A percentile compares a stretch with the other conserved stretches of the same genome.
Conservation (phyloP, 2,888 invertebrate genomes). For the Orthosia gothica region DNA sequence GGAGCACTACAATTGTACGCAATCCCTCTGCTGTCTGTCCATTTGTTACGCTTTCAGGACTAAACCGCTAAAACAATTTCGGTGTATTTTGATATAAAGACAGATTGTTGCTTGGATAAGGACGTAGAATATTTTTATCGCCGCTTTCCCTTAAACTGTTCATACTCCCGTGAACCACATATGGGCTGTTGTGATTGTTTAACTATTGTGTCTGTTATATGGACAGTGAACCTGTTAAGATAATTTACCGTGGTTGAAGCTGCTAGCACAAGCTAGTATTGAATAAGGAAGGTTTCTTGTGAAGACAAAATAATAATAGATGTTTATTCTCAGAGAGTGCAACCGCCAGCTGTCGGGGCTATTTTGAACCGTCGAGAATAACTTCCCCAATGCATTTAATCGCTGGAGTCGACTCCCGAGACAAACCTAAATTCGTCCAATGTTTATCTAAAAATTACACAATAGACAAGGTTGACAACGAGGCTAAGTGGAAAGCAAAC, state of each 20-base stretch:
- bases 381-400: constrained; percentile 40
- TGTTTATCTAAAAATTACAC: constrained; percentile 31
- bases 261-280: not conserved
- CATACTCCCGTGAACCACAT: too few species aligned
- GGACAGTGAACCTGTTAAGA: too few species aligned
- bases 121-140: too few species aligned
- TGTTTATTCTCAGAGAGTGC: constrained; percentile 34
- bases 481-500: not conserved
- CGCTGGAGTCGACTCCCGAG: constrained; percentile 22
- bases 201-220: too few species aligned
- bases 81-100: too few species aligned
- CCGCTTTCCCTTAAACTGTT: too few species aligned
- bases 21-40: constrained; percentile 48
- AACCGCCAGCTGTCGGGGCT: constrained; percentile 43
- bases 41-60: too few species aligned
- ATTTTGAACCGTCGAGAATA: constrained; percentile 59
- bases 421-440: constrained; percentile 26
- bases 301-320: constrained; percentile 41
- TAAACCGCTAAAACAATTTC: too few species aligned
- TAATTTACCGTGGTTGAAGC: too few species aligned
- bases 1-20: constrained; percentile 67
- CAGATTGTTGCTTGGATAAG: too few species aligned
- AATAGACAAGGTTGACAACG: constrained; percentile 11
- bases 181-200: too few species aligned
- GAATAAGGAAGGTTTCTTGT: constrained; percentile 14